Conservation (phyloP, 2,113 vertebrate species). For the Conger conger region DNA sequence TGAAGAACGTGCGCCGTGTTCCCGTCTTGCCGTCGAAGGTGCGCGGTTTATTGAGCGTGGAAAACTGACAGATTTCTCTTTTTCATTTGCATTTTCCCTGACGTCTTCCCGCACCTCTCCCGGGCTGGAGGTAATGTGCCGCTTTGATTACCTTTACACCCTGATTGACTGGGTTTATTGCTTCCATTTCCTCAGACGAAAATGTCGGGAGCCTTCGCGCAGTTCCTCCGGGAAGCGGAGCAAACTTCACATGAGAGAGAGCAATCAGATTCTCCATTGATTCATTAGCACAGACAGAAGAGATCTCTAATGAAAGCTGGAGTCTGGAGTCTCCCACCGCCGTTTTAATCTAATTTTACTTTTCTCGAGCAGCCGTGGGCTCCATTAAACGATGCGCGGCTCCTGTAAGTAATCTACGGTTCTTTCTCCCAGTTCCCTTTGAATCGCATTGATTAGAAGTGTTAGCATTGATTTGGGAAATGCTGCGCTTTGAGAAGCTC, state of each 20-base stretch:
- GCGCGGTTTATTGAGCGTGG: background rate
- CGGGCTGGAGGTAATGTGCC: conserved; percentile 8
- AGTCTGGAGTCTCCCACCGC: background rate
- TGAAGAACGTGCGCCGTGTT: background rate
- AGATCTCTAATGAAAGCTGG: conserved; percentile 3
- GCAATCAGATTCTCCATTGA: conserved; percentile 21
- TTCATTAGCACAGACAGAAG: conserved; percentile 19
- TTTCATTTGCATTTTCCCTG: conserved; percentile 15
- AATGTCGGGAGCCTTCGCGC: conserved; percentile 5
- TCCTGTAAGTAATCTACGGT: conserved; percentile 22
- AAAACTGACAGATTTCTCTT: background rate
- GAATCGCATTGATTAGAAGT: conserved; percentile 11
- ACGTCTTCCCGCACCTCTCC: background rate
- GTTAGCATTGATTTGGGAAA: background rate
- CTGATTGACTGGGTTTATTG: conserved; percentile 31
- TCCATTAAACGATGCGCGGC: conserved; percentile 9
- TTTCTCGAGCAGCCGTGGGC: background rate
- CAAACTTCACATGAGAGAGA: conserved; percentile 26
- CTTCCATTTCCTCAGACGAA: conserved; percentile 15
- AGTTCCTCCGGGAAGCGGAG: conserved; percentile 8
- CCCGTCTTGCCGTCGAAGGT: background rate
- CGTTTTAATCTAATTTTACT: conserved; percentile 21
- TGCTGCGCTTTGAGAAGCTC: background rate
- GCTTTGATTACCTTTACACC: conserved; percentile 23
- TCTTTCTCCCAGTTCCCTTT: conserved; percentile 3